Conservation (phyloP, 2,888 invertebrate genomes). For the Mythimna vitellina region DNA sequence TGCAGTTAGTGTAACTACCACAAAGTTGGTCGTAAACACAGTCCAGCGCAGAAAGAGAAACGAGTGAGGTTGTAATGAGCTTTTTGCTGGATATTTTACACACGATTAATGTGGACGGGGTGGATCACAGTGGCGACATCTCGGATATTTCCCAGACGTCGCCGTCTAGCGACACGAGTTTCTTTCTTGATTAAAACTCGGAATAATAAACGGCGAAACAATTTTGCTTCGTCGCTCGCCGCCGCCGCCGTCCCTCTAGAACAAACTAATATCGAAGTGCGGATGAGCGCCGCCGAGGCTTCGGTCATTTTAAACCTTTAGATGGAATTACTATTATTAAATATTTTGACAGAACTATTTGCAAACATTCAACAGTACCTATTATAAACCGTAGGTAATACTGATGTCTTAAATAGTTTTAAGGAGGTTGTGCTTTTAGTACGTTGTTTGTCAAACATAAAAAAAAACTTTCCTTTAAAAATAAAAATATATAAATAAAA, state of each 20-base stretch:
- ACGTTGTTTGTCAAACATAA: background rate
- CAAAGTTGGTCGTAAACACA: conserved; percentile 61
- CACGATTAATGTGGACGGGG: conserved; percentile 78
- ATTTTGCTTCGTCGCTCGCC: conserved; percentile 78
- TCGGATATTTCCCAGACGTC: conserved; percentile 81
- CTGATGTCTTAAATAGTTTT: background rate
- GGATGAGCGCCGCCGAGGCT: conserved; percentile 70
- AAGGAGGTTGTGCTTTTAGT: no score
- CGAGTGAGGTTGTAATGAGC: conserved; percentile 70
- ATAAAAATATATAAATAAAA: no score
- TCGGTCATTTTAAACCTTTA: conserved; percentile 68
- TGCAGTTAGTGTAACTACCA: conserved; percentile 62
- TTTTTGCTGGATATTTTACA: conserved; percentile 78
- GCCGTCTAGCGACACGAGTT: conserved; percentile 70
- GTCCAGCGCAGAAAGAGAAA: conserved; percentile 64
- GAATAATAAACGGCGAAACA: conserved; percentile 88
- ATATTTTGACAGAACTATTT: conserved; percentile 51
- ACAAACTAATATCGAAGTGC: conserved; percentile 84
- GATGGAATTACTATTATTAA: conserved; percentile 57
- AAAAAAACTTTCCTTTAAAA: no score
- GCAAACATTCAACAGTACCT: conserved; percentile 37
- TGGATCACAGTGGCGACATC: conserved; percentile 74
- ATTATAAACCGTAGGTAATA: conserved; percentile 5
- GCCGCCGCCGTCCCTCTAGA: conserved; percentile 65
- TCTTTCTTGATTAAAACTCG: conserved; percentile 88